A percentile compares a stretch with the other conserved stretches of the same genome.
Evolutionary conservation across 2,113 vertebrate species (phyloP).

Genomic region (Callionymus lyra): DNA sequence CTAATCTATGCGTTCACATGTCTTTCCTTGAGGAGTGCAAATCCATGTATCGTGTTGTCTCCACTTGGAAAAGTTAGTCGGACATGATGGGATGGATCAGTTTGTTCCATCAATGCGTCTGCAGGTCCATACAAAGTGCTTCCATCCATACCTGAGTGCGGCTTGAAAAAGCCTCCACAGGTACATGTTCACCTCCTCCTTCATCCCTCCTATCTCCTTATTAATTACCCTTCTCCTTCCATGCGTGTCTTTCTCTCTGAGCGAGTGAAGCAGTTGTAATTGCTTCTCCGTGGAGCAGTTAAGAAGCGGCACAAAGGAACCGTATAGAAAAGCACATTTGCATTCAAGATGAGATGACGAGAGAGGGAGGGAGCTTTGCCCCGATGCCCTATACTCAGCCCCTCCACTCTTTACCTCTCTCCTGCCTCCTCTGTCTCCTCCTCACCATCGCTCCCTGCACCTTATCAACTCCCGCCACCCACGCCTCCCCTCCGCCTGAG

Average conservation of each 20-base stretch:
- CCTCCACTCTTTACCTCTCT: constrained; percentile 28
- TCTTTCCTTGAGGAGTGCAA: no score
- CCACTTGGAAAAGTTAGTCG: constrained; percentile 1
- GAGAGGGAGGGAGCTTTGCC: constrained; percentile 43
- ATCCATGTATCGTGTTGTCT: no score
- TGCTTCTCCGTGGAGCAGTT: constrained; percentile 64
- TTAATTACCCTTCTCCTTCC: constrained; percentile 61
- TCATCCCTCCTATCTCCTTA: constrained; percentile 53
- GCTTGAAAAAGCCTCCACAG: constrained; percentile 37
- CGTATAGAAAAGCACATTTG: constrained; percentile 61
- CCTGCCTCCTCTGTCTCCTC: constrained; percentile 21
- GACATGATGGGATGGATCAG: constrained; percentile 23
- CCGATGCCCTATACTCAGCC: constrained; percentile 48
- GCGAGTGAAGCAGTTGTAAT: constrained; percentile 64
- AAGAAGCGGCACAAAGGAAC: constrained; percentile 56
- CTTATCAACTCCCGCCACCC: constrained; percentile 38
- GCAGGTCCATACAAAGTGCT: constrained; percentile 17
- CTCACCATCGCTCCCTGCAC: constrained; percentile 33
- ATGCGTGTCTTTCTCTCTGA: constrained; percentile 55
- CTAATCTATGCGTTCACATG: no score
- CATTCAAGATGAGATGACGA: constrained; percentile 59
- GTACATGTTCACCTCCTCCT: constrained; percentile 26
- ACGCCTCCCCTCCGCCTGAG: constrained; percentile 27
- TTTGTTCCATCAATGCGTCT: constrained; percentile 8
- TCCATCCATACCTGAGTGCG: constrained; percentile 15